phyloP scores from a whole-genome alignment of 1,140 invertebrate species.

The Popillia japonica region DNA sequence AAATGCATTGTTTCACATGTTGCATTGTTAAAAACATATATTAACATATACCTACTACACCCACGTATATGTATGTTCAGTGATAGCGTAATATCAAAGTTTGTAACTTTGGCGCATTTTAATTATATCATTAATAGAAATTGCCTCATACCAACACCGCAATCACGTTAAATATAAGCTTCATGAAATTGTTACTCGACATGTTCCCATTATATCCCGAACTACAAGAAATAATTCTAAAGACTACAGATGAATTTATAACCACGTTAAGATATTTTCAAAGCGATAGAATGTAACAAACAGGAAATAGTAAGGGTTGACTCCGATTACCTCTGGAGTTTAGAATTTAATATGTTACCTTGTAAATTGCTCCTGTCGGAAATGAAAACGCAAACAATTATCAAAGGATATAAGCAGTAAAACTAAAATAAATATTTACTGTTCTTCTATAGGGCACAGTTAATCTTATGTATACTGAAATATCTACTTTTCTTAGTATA shows the following conservation, averaged over 20 bases:
- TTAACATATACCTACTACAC: too few relatives aligned
- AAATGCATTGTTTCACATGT: too few relatives aligned
- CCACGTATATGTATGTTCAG: too few relatives aligned
- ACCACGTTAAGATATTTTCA: background rate
- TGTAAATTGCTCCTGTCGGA: background rate
- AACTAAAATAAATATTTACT: background rate
- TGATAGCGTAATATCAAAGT: too few relatives aligned
- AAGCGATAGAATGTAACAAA: background rate
- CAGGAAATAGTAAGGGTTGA: background rate
- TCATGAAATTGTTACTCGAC: too few relatives aligned
- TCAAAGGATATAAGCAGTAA: background rate
- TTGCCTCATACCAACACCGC: too few relatives aligned
- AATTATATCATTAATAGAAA: too few relatives aligned
- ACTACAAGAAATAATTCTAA: background rate
- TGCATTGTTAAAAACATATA: too few relatives aligned
- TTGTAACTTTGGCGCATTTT: too few relatives aligned
- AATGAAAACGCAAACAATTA: background rate
- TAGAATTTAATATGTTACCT: background rate
- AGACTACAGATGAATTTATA: conserved; percentile 1
- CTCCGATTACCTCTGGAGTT: background rate
- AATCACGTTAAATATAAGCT: too few relatives aligned
- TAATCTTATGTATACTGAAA: too few relatives aligned
- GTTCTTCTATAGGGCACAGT: background rate
- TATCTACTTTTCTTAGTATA: background rate
- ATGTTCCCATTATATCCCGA: background rate